A percentile compares a stretch with the other conserved stretches of the same genome.
Conservation (phyloP, 2,797 vertebrate species). For the Sarcophilus harrisii region DNA sequence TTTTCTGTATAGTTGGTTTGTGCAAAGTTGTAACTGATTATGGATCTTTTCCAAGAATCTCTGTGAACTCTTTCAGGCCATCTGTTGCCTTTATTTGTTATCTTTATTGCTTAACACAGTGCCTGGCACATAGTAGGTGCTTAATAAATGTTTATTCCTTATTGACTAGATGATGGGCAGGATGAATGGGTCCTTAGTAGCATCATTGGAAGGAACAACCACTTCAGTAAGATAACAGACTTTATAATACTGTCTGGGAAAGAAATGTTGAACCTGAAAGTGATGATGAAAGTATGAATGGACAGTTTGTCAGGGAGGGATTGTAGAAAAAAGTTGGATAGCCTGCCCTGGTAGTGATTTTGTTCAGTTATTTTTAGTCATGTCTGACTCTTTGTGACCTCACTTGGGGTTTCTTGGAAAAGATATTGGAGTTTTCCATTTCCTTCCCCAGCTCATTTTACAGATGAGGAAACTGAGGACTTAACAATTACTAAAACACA, state of each 20-base stretch:
- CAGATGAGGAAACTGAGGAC: background rate
- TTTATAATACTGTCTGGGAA: background rate
- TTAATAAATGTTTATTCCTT: background rate
- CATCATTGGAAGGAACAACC: background rate
- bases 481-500: background rate
- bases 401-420: background rate
- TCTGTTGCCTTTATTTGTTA: background rate
- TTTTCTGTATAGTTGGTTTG: background rate
- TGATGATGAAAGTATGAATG: background rate
- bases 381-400: background rate
- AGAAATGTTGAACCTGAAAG: background rate
- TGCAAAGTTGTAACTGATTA: background rate
- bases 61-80: background rate
- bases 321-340: background rate
- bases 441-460: background rate
- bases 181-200: background rate
- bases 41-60: background rate
- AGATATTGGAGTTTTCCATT: background rate
- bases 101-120: background rate
- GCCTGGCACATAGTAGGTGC: background rate
- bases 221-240: background rate
- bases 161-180: background rate
- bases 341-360: background rate
- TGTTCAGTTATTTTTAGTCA: background rate
- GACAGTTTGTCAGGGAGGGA: background rate